Conservation (phyloP, 2,797 vertebrate species). For the Ceryle rudis region DNA sequence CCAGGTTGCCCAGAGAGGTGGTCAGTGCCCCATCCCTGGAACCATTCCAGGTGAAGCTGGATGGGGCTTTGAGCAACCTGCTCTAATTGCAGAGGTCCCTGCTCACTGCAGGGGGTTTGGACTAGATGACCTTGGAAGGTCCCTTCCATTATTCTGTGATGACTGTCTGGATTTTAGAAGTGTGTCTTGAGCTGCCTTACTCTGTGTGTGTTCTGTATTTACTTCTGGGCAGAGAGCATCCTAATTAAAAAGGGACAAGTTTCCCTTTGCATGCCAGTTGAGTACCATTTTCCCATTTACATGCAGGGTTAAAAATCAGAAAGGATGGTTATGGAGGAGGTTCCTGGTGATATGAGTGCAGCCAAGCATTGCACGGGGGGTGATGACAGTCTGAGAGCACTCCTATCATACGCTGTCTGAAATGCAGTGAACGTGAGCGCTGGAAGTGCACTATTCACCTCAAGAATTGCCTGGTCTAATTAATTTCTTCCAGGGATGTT, state of each 20-base stretch:
- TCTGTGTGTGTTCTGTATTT: neutral
- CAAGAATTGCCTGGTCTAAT: neutral
- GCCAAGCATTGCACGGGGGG: neutral
- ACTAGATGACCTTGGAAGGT: neutral
- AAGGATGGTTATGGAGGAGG: neutral
- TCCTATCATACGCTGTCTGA: rapidly evolving
- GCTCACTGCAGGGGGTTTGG: neutral
- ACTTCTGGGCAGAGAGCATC: neutral
- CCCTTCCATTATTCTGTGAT: neutral
- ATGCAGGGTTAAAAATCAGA: neutral
- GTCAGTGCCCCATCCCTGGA: no score
- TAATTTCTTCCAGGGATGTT: neutral
- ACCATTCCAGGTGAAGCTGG: neutral
- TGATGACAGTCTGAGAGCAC: neutral
- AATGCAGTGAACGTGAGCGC: neutral
- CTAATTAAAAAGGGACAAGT: rapidly evolving
- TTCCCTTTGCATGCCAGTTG: neutral
- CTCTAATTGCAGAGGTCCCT: neutral
- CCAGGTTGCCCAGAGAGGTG: no score
- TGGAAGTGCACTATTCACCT: neutral
- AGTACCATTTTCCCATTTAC: neutral
- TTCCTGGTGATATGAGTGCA: neutral
- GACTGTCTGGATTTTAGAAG: neutral
- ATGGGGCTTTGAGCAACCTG: neutral
- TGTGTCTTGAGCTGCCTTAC: neutral